Evolutionary conservation across 2,888 invertebrate genomes (phyloP), one percentile per base, ranked within the genome.

Genomic region (Argyresthia goedartella): DNA sequence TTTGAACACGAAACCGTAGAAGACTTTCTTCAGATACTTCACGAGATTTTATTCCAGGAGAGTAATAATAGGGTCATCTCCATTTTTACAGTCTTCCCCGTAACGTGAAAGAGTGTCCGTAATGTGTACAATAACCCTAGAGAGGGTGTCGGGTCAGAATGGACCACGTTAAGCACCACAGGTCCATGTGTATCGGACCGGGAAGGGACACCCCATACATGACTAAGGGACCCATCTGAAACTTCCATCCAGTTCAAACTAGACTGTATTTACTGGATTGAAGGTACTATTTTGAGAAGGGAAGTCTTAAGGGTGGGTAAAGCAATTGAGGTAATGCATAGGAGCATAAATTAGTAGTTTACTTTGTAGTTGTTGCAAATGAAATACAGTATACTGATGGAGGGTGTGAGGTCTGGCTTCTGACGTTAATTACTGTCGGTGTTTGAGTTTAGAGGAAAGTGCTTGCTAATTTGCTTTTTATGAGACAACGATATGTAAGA

Each of bases 281-380:
- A 44, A 44, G 39, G 39, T 39, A 11, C 3, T 6, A 39, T 25
- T 25, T 25, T 25, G 25, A 25, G 25, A 25, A 4, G 25, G 25
- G 3, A 46, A 33, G 13, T 36, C 36, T 16, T 15, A 15, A 64
- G 65, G 69, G 64, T 67, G 66, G 62, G 68, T 64, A 70, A 63
- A 67, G 70, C 74, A 80, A 82, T 79, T 80, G 73, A 76, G 79
- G 73, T 76, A 80, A 81, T 76, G 73, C 66, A 63, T 59, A 69
- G 70, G 67, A 66, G 67, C 73, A 80, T 81, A 81, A 81, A 82
- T 81, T 76, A 76, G 71, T 71, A 75, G 73, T 77, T 81, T 79
- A 80, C 80, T 81, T 81, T 76, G 71, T 67, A 67, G 50, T 35
- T 35, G 43, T 45, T 67, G 64, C 67, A 65, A 70, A 76, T 77